Evolutionary conservation across 2,888 invertebrate genomes (phyloP).

Genomic region (Philereme vetulata): DNA sequence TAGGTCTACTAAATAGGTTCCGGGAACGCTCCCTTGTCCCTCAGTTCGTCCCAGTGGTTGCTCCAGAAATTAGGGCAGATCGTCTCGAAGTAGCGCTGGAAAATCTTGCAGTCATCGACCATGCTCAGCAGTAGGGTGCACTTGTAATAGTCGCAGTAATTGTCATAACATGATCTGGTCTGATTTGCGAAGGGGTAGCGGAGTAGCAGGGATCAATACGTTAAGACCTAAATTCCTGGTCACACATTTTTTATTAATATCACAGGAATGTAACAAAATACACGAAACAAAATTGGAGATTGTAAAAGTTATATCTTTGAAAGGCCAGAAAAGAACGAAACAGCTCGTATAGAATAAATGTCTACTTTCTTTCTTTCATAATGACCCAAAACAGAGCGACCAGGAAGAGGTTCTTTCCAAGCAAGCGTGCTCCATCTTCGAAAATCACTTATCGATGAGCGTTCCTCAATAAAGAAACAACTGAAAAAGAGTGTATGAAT

Average conservation of each 20-base stretch:
- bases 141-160: conserved; percentile 73
- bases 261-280: conserved; percentile 20
- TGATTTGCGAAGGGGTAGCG: conserved; percentile 73
- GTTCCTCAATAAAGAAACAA: no score
- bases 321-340: conserved; percentile 4
- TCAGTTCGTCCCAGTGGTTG: conserved; percentile 70
- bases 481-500: no score
- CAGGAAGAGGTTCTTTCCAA: no score
- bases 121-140: conserved; percentile 68
- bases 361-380: no score
- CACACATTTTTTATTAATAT: conserved; percentile 60
- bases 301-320: neutral
- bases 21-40: conserved; percentile 71
- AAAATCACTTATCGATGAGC: no score
- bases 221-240: conserved; percentile 70
- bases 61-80: conserved; percentile 77
- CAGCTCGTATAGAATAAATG: no score
- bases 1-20: conserved; percentile 58
- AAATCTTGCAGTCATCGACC: conserved; percentile 73
- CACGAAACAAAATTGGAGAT: conserved; percentile 8
- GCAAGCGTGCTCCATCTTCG: no score
- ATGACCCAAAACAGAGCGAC: no score
- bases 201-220: conserved; percentile 75
- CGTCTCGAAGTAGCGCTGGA: conserved; percentile 77
- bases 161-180: conserved; percentile 74